A percentile compares a stretch with the other conserved stretches of the same genome.
phyloP scores from a whole-genome alignment of 2,113 vertebrate genomes.

The Alethe castanea region DNA sequence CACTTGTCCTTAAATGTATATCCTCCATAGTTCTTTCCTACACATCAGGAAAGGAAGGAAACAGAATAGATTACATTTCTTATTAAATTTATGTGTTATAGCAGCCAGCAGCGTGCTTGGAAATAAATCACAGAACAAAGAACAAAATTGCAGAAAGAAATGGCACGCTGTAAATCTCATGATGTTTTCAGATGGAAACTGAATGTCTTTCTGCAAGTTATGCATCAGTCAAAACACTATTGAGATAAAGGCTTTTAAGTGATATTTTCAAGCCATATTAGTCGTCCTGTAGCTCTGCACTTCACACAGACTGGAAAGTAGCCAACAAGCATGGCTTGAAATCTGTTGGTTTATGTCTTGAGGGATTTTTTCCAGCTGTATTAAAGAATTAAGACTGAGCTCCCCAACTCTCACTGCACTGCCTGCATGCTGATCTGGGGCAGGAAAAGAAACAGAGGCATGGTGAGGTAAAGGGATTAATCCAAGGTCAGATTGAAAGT shows the following conservation, averaged over 20 bases:
- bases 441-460: constrained; percentile 54
- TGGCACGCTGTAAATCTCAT: not conserved
- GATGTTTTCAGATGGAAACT: constrained; percentile 12
- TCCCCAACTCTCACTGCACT: constrained; percentile 8
- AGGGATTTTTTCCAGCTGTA: constrained; percentile 63
- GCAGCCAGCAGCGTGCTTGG: not conserved
- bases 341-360: constrained; percentile 49
- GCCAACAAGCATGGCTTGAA: constrained; percentile 52
- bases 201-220: constrained; percentile 17
- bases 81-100: constrained; percentile 31
- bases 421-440: constrained; percentile 34
- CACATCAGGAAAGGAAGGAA: constrained; percentile 16
- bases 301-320: constrained; percentile 28
- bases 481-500: constrained; percentile 47
- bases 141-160: not conserved
- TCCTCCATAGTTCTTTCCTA: not conserved
- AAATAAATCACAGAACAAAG: constrained; percentile 50
- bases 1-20: not conserved
- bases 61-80: not conserved
- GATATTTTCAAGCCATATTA: constrained; percentile 33
- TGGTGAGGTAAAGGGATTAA: constrained; percentile 51
- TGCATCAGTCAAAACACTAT: constrained; percentile 16
- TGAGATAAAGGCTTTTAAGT: constrained; percentile 28
- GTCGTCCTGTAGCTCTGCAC: not conserved
- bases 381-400: constrained; percentile 49